Percentiles rank a stretch among this genome's conserved stretches.
Conservation (phyloP, 2,888 invertebrate genomes). For the Nycteola revayana region DNA sequence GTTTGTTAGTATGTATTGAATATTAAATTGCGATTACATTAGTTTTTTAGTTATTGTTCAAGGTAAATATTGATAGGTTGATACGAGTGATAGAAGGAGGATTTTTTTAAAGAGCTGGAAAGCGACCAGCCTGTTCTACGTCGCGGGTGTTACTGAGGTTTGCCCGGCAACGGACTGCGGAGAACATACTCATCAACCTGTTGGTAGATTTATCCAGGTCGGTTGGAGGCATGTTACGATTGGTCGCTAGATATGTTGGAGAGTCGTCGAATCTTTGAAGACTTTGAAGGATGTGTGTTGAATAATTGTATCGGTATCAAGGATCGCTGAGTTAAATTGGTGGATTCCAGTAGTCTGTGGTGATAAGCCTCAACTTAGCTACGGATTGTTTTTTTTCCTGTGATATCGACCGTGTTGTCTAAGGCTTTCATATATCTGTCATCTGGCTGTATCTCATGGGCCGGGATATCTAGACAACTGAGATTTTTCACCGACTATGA, state of each 20-base stretch:
- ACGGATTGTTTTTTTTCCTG: too few species aligned
- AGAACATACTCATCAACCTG: slow-evolving; percentile 18
- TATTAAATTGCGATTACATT: slow-evolving; percentile 9
- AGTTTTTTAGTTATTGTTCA: slow-evolving; percentile 5
- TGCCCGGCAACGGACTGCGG: slow-evolving; percentile 25
- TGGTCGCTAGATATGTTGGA: neutral
- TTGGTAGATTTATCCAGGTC: slow-evolving; percentile 8
- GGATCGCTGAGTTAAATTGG: neutral
- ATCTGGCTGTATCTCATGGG: too few species aligned
- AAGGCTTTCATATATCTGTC: too few species aligned
- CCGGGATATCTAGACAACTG: too few species aligned
- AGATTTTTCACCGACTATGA: too few species aligned
- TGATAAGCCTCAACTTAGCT: too few species aligned
- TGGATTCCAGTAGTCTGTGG: too few species aligned
- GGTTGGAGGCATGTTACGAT: neutral
- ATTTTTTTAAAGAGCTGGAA: slow-evolving; percentile 18
- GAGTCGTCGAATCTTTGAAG: neutral
- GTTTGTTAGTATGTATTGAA: slow-evolving; percentile 11
- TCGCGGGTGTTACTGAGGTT: slow-evolving; percentile 27
- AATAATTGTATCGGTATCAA: slow-evolving; percentile 3
- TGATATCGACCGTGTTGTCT: too few species aligned
- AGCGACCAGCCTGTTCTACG: slow-evolving; percentile 28
- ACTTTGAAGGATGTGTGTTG: slow-evolving; percentile 6
- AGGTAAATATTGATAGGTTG: slow-evolving; percentile 15
- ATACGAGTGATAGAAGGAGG: slow-evolving; percentile 22